A percentile compares a stretch with the other conserved stretches of the same genome.
Evolutionary conservation across 2,797 vertebrate species (phyloP).

Genomic region (Pithecia hirsuta): DNA sequence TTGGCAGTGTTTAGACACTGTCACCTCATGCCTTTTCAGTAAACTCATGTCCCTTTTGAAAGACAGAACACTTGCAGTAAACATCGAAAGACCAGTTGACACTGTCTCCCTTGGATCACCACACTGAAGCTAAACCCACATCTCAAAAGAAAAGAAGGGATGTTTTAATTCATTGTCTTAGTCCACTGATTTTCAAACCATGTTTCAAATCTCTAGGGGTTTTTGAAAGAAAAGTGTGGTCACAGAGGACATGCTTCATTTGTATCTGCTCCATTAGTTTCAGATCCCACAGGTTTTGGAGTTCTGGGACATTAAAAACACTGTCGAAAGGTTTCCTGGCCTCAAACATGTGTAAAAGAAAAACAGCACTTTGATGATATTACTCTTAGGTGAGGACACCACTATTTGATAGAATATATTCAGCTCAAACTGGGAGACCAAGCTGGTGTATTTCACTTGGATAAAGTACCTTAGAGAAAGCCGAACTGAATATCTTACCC

Average conservation of each 20-base stretch:
- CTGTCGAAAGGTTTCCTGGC: slow-evolving; percentile 42
- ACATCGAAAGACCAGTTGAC: slow-evolving; percentile 34
- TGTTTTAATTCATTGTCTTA: slow-evolving; percentile 70
- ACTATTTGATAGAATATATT: slow-evolving; percentile 29
- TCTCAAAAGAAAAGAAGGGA: slow-evolving; percentile 57
- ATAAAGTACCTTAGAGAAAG: slow-evolving; percentile 27
- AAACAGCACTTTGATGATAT: slow-evolving; percentile 52
- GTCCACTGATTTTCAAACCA: slow-evolving; percentile 65
- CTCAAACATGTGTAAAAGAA: slow-evolving; percentile 51
- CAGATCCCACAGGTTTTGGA: slow-evolving; percentile 25
- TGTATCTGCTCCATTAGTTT: slow-evolving; percentile 59
- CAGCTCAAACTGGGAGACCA: neutral
- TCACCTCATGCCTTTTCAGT: slow-evolving; percentile 41
- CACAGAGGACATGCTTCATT: slow-evolving; percentile 65
- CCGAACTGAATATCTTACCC: neutral
- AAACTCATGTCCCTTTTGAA: slow-evolving; percentile 39
- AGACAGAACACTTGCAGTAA: slow-evolving; percentile 47
- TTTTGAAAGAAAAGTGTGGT: slow-evolving; percentile 61
- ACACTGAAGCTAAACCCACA: slow-evolving; percentile 23
- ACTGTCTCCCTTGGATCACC: slow-evolving; percentile 1
- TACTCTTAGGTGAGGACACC: slow-evolving; percentile 31
- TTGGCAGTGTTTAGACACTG: neutral
- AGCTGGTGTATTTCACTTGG: neutral
- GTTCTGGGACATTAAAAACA: slow-evolving; percentile 68
- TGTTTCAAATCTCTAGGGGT: slow-evolving; percentile 57